These are phyloP conservation scores for Drosophila sp. DNA, from an alignment of 1,140 invertebrate species.

Conservation along the genomic window DNA sequence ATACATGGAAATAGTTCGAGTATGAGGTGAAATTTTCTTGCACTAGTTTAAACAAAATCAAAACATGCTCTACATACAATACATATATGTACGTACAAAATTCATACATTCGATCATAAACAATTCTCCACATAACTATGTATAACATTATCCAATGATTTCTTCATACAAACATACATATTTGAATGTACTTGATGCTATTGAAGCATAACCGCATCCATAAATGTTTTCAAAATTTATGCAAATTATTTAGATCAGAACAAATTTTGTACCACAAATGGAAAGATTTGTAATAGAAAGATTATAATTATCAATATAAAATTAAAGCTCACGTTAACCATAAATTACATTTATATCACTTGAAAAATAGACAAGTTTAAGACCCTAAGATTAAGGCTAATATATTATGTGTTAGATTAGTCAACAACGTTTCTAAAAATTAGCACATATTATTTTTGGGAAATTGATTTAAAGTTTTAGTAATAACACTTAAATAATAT, in stretches of 20 bases:
- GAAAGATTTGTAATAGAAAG: no score
- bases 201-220: conserved; percentile 29
- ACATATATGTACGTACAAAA: conserved; percentile 24
- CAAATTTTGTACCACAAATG: conserved; percentile 19
- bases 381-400: no score
- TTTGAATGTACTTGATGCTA: conserved; percentile 16
- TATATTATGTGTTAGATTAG: no score
- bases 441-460: no score
- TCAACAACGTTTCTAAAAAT: no score
- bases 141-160: background rate
- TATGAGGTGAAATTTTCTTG: conserved; percentile 25
- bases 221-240: conserved; percentile 40
- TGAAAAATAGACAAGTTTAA: no score
- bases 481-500: no score
- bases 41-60: conserved; percentile 30
- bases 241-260: conserved; percentile 40
- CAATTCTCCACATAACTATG: conserved; percentile 6
- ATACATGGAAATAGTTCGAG: conserved; percentile 12
- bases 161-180: background rate
- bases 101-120: conserved; percentile 6
- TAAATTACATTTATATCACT: no score
- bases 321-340: no score
- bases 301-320: no score
- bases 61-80: conserved; percentile 10
- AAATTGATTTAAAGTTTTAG: no score